Evolutionary conservation across 2,797 vertebrate species (phyloP), one percentile per base, ranked within the genome.

Genomic region (Bradypodion pumilum): DNA sequence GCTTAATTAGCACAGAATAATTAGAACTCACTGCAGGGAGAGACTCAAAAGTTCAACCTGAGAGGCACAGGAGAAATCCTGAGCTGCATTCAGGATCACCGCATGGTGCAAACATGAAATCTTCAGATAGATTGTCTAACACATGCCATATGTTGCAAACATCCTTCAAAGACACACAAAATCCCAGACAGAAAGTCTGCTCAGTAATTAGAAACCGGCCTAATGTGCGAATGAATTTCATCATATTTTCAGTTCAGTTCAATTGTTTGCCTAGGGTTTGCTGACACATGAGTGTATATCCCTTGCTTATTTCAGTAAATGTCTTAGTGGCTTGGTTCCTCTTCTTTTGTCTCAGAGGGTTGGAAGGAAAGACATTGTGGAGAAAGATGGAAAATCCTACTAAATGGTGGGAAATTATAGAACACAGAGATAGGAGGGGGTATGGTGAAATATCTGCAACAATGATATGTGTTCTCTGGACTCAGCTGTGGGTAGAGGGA

Each of bases 1-100:
- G 87, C 90, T 93, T 94, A 93, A 94, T 94, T 94, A 94, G 91
- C 90, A 89, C 78, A 81, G 89, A 94, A 93, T 94, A 94, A 94
- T 94, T 94, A 94, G 92, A 92, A 92, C 89, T 92, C 89, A 92
- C 90, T 90, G 91, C 89, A 91, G 88, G 89, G 92, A 94, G 60
- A 91, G 91, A 89, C 88, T 92, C 81, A 74, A 72, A 70, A 86
- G 76, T 83, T 89, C 82, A 86, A 81, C 68, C 87, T 83, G 80
- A 93, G 91, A 89, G 92, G 90, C 69, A 81, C 37, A 87, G 84
- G 83, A 88, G 88, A 79, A 89, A 70, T 78, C 89, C 65, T 83
- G 85, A 81, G 75, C 80, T 89, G 72, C 79, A 87, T 79, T 56
- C 42, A 42, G 42, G 49, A 42, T 56, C 73, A 75, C 19, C 37